Evolutionary conservation across 2,113 vertebrate genomes (phyloP), one percentile per base, ranked within the genome.

Genomic region (Tringa solitaria): DNA sequence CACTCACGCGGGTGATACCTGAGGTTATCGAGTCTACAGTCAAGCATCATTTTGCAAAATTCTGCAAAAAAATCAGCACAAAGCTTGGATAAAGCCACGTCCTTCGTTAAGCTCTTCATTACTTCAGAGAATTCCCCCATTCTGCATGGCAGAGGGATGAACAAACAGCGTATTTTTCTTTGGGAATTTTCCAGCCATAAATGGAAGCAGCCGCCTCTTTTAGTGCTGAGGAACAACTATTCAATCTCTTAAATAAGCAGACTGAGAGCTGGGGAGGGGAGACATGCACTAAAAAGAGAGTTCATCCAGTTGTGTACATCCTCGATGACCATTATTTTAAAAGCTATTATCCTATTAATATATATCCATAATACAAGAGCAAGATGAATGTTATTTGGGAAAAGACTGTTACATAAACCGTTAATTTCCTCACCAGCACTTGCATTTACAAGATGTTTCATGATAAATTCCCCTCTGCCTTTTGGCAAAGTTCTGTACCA

Each of bases 101-200:
- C 74, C 77, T 87, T 18, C 41, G 35, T 64, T 60, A 87, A 93
- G 73, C 87, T 60, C 59, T 59, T 70, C 10, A 57, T 46, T 12
- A 37, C 68, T 57, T 51, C 65, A 82, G 69, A 84, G 74, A 87
- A 87, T 46, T 89, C 79, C 33, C 54, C 50, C 73, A 10, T 24
- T 91, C 30, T 43, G n/a, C 84, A 72, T 46, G 61, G 87, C 84
- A 82, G 73, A 87, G 61, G 67, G 63, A 91, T 84, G 84, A 94
- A 69, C 81, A 91, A 70, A 83, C 64, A 51, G 72, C 32, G 16
- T 11, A 5, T 83, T 90, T 88, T 86, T 56, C 86, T 69, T 59
- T 19, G 83, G 88, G 92, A 83, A 83, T 64, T 95, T 80, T 92
- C 85, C 95, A 89, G 79, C 88, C 95, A 51, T 92, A 95, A 95